Percentiles rank a stretch among this genome's conserved stretches.
Evolutionary conservation across 1,140 invertebrate species (phyloP).

Genomic region (Magallana gigas): DNA sequence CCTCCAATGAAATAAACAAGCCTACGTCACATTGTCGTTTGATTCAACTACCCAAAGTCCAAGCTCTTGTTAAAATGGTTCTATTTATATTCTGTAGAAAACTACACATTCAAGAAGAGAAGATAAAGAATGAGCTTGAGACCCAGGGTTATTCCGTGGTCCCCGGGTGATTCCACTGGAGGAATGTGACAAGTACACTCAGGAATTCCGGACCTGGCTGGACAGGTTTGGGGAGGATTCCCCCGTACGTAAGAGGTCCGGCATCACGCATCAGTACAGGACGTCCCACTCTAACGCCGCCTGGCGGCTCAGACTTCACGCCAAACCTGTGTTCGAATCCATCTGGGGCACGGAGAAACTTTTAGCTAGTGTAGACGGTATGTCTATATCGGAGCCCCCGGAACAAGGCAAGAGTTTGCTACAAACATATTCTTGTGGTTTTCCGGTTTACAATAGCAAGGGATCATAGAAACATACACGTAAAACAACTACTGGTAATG

Average conservation of each 20-base stretch:
- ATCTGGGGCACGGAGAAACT: conserved; percentile 65
- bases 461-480: too few relatives aligned
- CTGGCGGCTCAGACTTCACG: conserved; percentile 57
- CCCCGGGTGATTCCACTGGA: conserved; percentile 41
- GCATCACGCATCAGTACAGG: conserved; percentile 58
- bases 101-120: background rate
- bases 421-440: too few relatives aligned
- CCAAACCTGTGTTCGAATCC: conserved; percentile 60
- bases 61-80: too few relatives aligned
- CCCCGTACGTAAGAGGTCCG: conserved; percentile 43
- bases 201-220: conserved; percentile 55
- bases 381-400: conserved; percentile 61
- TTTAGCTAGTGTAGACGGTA: conserved; percentile 60
- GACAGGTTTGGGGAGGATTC: conserved; percentile 54
- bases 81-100: too few relatives aligned
- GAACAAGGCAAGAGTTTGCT: conserved; percentile 50
- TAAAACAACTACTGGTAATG: too few relatives aligned
- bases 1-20: too few relatives aligned
- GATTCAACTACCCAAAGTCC: too few relatives aligned
- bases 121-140: conserved; percentile 34
- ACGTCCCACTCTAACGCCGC: conserved; percentile 56
- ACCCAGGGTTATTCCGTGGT: conserved; percentile 58
- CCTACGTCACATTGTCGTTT: too few relatives aligned
- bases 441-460: too few relatives aligned
- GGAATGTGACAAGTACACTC: conserved; percentile 58